A percentile compares a stretch with the other conserved stretches of the same genome.
phyloP scores from a whole-genome alignment of 2,113 vertebrate species.

The Epinephelus lanceolatus region DNA sequence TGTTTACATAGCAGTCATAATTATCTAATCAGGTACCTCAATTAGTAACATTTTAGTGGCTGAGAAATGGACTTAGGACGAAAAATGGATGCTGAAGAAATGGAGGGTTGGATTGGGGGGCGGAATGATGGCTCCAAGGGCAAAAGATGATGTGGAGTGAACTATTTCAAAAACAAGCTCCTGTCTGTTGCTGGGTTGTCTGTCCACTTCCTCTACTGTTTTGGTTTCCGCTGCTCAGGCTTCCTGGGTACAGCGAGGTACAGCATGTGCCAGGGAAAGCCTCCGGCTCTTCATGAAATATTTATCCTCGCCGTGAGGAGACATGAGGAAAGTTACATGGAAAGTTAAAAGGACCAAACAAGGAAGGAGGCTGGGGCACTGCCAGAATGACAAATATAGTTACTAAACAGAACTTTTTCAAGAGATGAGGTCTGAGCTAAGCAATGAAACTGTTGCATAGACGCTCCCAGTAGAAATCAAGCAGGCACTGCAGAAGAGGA shows the following conservation, averaged over 20 bases:
- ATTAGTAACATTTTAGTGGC: background rate
- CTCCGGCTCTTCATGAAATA: slow-evolving; percentile 83
- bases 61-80: background rate
- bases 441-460: slow-evolving; percentile 52
- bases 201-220: slow-evolving; percentile 66
- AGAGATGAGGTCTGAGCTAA: slow-evolving; percentile 17
- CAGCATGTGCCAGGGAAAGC: slow-evolving; percentile 74
- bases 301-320: slow-evolving; percentile 79
- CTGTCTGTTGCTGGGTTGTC: slow-evolving; percentile 54
- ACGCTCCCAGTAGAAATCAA: slow-evolving; percentile 49
- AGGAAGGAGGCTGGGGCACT: slow-evolving; percentile 51
- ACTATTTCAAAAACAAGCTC: slow-evolving; percentile 58
- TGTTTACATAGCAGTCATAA: slow-evolving; percentile 12
- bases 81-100: slow-evolving; percentile 8
- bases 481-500: slow-evolving; percentile 12
- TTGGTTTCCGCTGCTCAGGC: slow-evolving; percentile 56
- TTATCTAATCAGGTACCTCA: slow-evolving; percentile 7
- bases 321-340: slow-evolving; percentile 78
- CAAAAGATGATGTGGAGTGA: slow-evolving; percentile 24
- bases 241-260: slow-evolving; percentile 63
- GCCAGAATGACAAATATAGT: slow-evolving; percentile 70
- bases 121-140: background rate
- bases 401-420: slow-evolving; percentile 70
- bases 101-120: background rate
- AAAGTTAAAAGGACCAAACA: slow-evolving; percentile 78